phyloP scores from a whole-genome alignment of 2,888 invertebrate genomes.

The Aphodius sticticus region DNA sequence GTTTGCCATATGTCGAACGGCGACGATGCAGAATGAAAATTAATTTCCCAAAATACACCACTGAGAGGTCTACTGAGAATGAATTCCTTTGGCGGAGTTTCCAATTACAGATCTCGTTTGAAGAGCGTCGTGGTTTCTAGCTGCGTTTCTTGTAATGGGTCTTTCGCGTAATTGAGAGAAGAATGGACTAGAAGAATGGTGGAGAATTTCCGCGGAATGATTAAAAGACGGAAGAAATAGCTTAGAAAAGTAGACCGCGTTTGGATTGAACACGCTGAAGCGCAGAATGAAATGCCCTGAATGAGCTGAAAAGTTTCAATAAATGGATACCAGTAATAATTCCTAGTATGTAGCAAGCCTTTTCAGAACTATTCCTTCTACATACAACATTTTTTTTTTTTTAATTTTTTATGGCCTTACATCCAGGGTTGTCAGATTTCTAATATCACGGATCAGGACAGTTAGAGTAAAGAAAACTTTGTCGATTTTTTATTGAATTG shows the following conservation, averaged over 20 bases:
- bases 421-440: too few species aligned
- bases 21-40: not conserved
- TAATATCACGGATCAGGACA: too few species aligned
- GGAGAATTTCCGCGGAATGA: constrained; percentile 4
- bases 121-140: not conserved
- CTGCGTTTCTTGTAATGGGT: not conserved
- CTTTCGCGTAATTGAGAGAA: not conserved
- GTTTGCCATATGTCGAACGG: not conserved
- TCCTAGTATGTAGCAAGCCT: too few species aligned
- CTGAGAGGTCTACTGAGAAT: not conserved
- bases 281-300: too few species aligned
- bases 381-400: too few species aligned
- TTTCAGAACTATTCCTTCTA: too few species aligned
- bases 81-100: not conserved
- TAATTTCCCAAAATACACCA: not conserved
- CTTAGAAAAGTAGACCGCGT: not conserved
- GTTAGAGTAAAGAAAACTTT: too few species aligned
- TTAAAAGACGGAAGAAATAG: not conserved
- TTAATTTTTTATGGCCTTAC: too few species aligned
- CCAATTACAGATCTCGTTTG: not conserved
- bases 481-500: too few species aligned
- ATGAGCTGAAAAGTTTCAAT: too few species aligned
- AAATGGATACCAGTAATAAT: too few species aligned
- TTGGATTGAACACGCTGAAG: too few species aligned
- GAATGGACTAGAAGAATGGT: not conserved